Evolutionary conservation across 2,888 invertebrate genomes (phyloP).

Genomic region (Nemotelus pantherinus): DNA sequence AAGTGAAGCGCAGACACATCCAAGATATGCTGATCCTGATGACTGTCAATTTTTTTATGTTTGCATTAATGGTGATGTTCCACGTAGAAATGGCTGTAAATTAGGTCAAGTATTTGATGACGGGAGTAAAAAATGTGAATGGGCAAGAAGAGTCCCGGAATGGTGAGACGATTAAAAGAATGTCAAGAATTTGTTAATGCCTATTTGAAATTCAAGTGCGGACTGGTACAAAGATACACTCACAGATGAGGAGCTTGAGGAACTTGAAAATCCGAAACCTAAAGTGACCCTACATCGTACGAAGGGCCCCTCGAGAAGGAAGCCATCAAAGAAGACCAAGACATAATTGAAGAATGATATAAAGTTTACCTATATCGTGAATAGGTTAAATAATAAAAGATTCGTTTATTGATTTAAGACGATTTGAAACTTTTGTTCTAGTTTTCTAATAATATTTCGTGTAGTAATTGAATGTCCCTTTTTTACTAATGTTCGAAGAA

Average conservation of each 20-base stretch:
- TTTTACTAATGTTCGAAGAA: too few species aligned
- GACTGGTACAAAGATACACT: conserved; percentile 90
- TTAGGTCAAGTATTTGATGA: conserved; percentile 91
- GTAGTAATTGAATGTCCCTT: too few species aligned
- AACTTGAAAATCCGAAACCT: conserved; percentile 80
- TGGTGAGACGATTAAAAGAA: conserved; percentile 70
- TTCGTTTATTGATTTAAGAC: too few species aligned
- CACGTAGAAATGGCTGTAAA: conserved; percentile 87
- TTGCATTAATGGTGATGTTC: conserved; percentile 87
- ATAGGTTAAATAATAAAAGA: too few species aligned
- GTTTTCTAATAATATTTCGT: too few species aligned
- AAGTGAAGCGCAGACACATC: conserved; percentile 78
- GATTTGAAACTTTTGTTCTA: too few species aligned
- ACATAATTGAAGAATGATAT: too few species aligned
- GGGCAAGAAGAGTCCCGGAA: conserved; percentile 88
- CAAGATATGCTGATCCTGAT: conserved; percentile 85
- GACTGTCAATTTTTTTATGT: conserved; percentile 94
- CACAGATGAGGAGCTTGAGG: conserved; percentile 81
- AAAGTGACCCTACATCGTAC: conserved; percentile 69
- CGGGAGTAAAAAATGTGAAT: conserved; percentile 79
- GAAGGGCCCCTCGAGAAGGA: conserved; percentile 61
- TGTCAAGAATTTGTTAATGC: conserved; percentile 39
- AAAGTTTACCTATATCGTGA: too few species aligned
- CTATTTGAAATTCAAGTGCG: conserved; percentile 69
- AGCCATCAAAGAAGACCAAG: conserved; percentile 57